Evolutionary conservation across 2,113 vertebrate species (phyloP), one percentile per base, ranked within the genome.

Genomic region (Salvelinus sp.): DNA sequence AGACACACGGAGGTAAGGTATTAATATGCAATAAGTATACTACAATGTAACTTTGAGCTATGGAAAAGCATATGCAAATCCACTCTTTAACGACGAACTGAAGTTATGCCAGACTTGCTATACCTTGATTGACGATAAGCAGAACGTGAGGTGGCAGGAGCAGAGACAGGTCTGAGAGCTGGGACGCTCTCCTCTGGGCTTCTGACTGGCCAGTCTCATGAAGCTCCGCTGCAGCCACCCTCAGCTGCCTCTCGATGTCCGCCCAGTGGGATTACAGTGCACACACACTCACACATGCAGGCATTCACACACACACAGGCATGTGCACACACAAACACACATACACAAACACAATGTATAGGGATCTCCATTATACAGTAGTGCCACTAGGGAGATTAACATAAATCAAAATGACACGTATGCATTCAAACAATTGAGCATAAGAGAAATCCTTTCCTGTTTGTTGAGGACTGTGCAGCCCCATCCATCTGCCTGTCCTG

Each of bases 121-220:
- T 83, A 94, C 93, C 90, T 79, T 75, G 74, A 1, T 79, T 90
- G 58, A 94, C 87, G 81, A 91, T 80, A 64, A 85, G 80, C n/a
- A 92, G 65, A 20, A 92, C 85, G 75, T 85, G 80, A 22, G 73
- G 62, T 44, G 92, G 88, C 68, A 94, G 81, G 47, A 92, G 72
- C 27, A 91, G 83, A 73, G 88, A 83, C 78, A 94, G 81, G 33
- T 83, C 72, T 0, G 84, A 76, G 64, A 20, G 76, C 70, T 82
- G 86, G 33, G 80, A 76, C 1, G 72, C 87, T 83, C 90, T 92
- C 80, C 93, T 91, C 76, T 93, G 93, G 70, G 84, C 89, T 66
- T 94, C 93, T 0, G 71, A 57, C 76, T 91, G 88, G 2, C 82
- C 85, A 6, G 69, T 77, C 63, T 92, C 88, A 79, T 90, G 89